A percentile compares a stretch with the other conserved stretches of the same genome.
Evolutionary conservation across 2,113 vertebrate genomes (phyloP).

Genomic region (Corvus cornix): DNA sequence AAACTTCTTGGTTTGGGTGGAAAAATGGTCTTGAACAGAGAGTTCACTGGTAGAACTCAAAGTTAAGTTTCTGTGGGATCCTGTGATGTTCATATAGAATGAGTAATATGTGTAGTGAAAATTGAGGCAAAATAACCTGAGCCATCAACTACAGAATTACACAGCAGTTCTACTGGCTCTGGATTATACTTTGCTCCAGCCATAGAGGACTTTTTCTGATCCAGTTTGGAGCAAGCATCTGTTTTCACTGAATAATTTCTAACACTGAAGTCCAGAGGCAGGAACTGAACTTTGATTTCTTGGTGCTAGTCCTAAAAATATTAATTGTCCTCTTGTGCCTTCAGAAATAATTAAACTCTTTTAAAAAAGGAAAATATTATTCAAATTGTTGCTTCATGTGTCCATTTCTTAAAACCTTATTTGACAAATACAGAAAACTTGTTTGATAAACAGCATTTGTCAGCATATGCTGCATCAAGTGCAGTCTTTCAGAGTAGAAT

Average conservation of each 20-base stretch:
- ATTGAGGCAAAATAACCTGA: background rate
- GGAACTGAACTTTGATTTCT: background rate
- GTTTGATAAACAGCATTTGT: background rate
- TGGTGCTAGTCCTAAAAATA: background rate
- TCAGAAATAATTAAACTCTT: background rate
- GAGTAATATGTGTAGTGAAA: background rate
- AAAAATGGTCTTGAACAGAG: background rate
- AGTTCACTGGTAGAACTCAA: background rate
- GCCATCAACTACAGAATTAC: background rate
- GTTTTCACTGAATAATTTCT: background rate
- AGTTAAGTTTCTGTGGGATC: background rate
- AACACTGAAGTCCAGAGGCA: background rate
- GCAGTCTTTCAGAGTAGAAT: background rate
- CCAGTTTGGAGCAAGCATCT: background rate
- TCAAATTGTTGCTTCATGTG: background rate
- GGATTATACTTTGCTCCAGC: background rate
- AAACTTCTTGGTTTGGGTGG: background rate
- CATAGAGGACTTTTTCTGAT: background rate
- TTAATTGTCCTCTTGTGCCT: background rate
- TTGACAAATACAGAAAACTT: background rate
- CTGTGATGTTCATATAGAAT: background rate
- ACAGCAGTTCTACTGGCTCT: background rate
- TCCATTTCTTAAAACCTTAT: background rate
- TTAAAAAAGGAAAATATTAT: background rate
- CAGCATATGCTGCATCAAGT: background rate